Conservation (phyloP, 2,113 vertebrate species). For the Colossoma macropomum region DNA sequence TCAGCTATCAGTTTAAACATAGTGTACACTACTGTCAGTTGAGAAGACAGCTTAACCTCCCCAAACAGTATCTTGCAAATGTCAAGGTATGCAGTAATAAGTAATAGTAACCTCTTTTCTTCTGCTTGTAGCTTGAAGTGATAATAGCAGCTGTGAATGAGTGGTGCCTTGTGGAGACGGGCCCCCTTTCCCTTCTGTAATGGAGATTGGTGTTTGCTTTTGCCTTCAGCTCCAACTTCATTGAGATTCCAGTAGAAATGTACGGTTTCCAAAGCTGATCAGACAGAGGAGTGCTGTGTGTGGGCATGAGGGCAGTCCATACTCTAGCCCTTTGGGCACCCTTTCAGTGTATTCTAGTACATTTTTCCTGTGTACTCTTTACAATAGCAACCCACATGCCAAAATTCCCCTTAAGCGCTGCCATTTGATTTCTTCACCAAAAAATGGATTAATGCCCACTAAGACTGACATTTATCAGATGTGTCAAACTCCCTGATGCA, state of each 20-base stretch:
- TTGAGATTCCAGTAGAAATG: conserved; percentile 78
- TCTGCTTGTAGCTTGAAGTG: conserved; percentile 64
- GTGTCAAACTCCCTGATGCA: neutral
- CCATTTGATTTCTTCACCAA: conserved; percentile 29
- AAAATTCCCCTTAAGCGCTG: conserved; percentile 25
- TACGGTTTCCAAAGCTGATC: conserved; percentile 70
- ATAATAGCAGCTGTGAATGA: conserved; percentile 72
- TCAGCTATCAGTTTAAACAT: conserved; percentile 77
- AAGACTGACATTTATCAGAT: conserved; percentile 15
- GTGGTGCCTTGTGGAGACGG: conserved; percentile 65
- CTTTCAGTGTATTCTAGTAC: neutral
- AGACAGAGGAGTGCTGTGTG: conserved; percentile 60
- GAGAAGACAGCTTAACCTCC: conserved; percentile 69
- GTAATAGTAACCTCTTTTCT: conserved; percentile 68
- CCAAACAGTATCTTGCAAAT: conserved; percentile 67
- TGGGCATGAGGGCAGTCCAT: neutral
- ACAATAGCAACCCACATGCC: neutral
- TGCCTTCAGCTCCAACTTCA: conserved; percentile 66
- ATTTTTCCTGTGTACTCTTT: neutral
- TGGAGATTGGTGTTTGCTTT: conserved; percentile 69
- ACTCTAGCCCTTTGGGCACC: neutral
- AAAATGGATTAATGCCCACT: conserved; percentile 28
- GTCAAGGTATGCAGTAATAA: conserved; percentile 70
- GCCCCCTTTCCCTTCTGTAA: conserved; percentile 61
- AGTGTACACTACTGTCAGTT: conserved; percentile 73